Evolutionary conservation across 2,888 invertebrate species (phyloP), one percentile per base, ranked within the genome.

Genomic region (Macaria notata): DNA sequence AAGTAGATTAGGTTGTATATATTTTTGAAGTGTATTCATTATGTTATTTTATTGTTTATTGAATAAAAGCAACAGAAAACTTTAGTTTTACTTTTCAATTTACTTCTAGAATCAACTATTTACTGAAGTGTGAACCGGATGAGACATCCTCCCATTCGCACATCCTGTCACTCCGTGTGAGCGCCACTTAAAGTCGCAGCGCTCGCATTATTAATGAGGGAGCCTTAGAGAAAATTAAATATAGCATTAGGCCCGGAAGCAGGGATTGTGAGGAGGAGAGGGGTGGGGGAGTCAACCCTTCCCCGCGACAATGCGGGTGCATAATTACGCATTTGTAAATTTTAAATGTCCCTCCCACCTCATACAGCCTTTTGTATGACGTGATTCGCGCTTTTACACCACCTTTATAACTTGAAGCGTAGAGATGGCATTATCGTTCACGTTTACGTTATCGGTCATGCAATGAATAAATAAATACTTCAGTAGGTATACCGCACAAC

Each of bases 311-410:
- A 90, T 89, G 86, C 90, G 89, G 89, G 90, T 87, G 90, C 89
- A 90, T 91, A 91, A 91, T 89, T 89, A 91, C 90, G 90, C 89
- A 90, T 91, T 90, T 91, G 90, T 91, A 89, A 86, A 91, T 91
- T 89, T 90, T 90, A 89, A 89, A 91, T 90, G 89, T 85, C 74
- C 85, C 87, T 83, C 87, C 87, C 85, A 84, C 86, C 83, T 86
- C 86, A 85, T 85, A 86, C 78, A 84, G 82, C 81, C 87, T 87
- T 88, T 88, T 88, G 87, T 88, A 89, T 80, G 86, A 78, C 84
- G 90, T 88, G 88, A 90, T 90, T 89, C 86, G 83, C 83, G 86
- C 82, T 85, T 85, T 86, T 75, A 85, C 73, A 73, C 70, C 72
- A 48, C 50, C 31, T 54, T 59, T 55, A 48, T 39, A 41, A 73